Base-by-base conservation (phyloP, 2,113 vertebrate species). In the Equus przewalskii region DNA sequence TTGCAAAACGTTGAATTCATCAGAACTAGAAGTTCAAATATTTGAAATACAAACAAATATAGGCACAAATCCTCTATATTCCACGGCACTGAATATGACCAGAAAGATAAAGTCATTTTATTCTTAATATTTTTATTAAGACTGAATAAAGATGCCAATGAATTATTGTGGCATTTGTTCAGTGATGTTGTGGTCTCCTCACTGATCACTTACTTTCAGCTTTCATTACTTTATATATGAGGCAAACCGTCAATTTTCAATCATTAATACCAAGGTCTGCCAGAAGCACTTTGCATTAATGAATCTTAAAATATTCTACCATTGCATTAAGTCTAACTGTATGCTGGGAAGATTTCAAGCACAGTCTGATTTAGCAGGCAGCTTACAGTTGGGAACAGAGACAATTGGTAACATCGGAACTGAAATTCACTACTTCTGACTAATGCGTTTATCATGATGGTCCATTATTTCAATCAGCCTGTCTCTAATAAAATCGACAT, bases 271-370 rank as follows among this genome's bases (percentile, higher is more conserved):
- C 28, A 92, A 97, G 95, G 56, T 85, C 78, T 88, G 54, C 88
- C 70, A 95, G 0, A 93, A 83, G 96, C 7, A 64, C 10, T 94
- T 94, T 62, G 94, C 64, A 70, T 82, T 91, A 94, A 88, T 86
- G 81, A 44, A 70, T 73, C 76, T 96, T 76, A 95, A n/a, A 97
- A 89, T 91, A 93, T 65, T 88, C 93, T 95, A 97, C 24, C 67
- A 97, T 9, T 81, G 95, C 89, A 76, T 88, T 96, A 22, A 97
- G 49, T 64, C 60, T 94, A 67, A 89, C 46, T 26, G 18, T 21
- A 49, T 54, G 75, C 51, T 58, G 28, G 62, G 73, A 92, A 87
- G 60, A 93, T 89, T 95, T 96, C 36, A 96, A 87, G 33, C 73
- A 96, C 10, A 79, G 41, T 78, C 70, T 75, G 70, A 97, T 46